These are phyloP conservation scores for Myotis planiceps DNA, from an alignment of 2,797 vertebrate species.

Conservation along the genomic window DNA sequence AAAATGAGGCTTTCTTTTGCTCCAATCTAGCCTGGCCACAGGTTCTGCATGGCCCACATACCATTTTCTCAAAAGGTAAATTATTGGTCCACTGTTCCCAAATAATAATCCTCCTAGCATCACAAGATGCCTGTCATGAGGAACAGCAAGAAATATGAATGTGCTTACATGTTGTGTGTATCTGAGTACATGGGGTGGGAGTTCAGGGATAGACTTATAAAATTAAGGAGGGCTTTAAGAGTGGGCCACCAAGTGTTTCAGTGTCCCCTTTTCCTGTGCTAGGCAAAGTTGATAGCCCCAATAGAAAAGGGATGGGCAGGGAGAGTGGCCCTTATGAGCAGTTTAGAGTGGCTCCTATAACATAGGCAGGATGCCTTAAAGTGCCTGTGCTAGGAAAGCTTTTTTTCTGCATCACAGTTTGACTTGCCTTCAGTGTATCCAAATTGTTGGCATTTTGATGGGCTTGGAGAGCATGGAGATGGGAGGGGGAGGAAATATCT, in stretches of 20 bases:
- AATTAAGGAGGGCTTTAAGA: not conserved
- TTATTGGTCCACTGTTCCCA: not conserved
- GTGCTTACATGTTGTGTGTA: not conserved
- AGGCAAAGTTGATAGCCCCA: not conserved
- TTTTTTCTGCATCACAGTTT: not conserved
- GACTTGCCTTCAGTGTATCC: not conserved
- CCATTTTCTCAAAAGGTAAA: not conserved
- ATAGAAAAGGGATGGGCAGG: not conserved
- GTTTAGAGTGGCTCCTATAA: not conserved
- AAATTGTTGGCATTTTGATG: slow-evolving; percentile 31
- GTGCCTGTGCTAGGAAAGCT: not conserved
- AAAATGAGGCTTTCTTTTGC: not conserved
- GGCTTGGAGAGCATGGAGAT: not conserved
- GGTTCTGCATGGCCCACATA: not conserved
- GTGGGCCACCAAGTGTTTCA: not conserved
- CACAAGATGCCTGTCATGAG: not conserved
- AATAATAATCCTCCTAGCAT: not conserved
- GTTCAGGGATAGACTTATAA: not conserved
- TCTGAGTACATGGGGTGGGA: not conserved
- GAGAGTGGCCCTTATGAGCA: not conserved
- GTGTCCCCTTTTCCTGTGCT: not conserved
- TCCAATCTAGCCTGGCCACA: not conserved
- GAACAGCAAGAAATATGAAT: not conserved
- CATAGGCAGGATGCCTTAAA: not conserved
- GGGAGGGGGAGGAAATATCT: not conserved